Percentiles rank a stretch among this genome's conserved stretches.
Evolutionary conservation across 2,113 vertebrate genomes (phyloP).

Genomic region (Malurus alboscapulatus): DNA sequence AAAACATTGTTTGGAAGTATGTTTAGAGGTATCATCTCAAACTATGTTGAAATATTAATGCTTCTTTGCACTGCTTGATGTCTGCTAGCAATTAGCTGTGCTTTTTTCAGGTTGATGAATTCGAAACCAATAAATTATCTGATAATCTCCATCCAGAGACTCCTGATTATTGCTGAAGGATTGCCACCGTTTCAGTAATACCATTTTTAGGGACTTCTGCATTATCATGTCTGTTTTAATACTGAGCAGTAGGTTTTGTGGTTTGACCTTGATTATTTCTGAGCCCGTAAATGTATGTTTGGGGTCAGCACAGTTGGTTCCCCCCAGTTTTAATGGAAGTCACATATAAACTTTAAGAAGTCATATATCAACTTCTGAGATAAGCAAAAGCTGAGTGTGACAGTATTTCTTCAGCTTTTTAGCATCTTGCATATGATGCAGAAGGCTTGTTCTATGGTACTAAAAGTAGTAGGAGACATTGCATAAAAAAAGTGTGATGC

Average conservation of each 20-base stretch:
- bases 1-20: background rate
- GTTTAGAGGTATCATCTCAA: background rate
- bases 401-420: conserved; percentile 16
- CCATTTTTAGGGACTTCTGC: background rate
- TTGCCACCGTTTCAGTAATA: conserved; percentile 8
- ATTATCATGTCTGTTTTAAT: background rate
- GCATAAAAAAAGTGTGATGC: background rate
- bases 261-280: conserved; percentile 21
- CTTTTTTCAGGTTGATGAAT: conserved; percentile 55
- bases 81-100: conserved; percentile 49
- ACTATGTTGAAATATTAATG: conserved; percentile 12
- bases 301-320: background rate
- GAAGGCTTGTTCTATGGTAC: background rate
- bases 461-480: background rate
- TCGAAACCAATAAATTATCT: conserved; percentile 64
- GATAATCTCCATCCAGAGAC: conserved; percentile 40
- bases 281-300: background rate
- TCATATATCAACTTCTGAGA: background rate
- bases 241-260: background rate
- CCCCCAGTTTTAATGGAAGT: background rate
- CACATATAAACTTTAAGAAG: background rate
- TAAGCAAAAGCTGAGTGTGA: background rate
- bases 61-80: conserved; percentile 16
- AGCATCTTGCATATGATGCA: background rate
- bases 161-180: conserved; percentile 16